phyloP scores from a whole-genome alignment of 2,797 vertebrate species.

The Sebastes nivosus region DNA sequence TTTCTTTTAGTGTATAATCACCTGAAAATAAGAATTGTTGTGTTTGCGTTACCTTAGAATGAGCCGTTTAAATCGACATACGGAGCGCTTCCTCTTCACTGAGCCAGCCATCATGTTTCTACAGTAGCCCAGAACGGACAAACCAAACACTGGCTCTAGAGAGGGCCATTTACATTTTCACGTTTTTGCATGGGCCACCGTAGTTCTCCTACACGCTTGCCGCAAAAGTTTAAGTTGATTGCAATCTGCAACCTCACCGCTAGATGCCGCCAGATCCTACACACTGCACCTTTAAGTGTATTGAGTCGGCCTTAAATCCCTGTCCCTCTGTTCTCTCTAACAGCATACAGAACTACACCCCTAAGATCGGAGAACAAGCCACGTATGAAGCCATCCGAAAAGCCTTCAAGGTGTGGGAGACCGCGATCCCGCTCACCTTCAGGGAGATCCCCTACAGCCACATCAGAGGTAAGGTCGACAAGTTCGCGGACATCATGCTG shows the following conservation, averaged over 20 bases:
- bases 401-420: constrained; percentile 91
- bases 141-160: no score
- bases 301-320: not conserved
- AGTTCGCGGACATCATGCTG: constrained; percentile 94
- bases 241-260: not conserved
- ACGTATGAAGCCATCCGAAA: constrained; percentile 88
- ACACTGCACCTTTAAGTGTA: not conserved
- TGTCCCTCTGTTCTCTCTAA: not conserved
- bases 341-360: constrained; percentile 95
- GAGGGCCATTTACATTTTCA: no score
- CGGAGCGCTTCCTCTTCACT: fast-evolving
- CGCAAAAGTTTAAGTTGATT: not conserved
- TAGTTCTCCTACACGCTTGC: not conserved
- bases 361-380: constrained; percentile 88
- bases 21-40: not conserved
- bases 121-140: no score
- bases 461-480: constrained; percentile 84
- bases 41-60: not conserved
- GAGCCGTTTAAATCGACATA: not conserved
- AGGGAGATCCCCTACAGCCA: constrained; percentile 89
- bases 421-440: constrained; percentile 86
- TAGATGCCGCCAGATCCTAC: not conserved
- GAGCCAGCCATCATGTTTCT: no score
- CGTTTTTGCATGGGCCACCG: not conserved
- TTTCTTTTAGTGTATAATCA: no score